A percentile compares a stretch with the other conserved stretches of the same genome.
Conservation (phyloP, 2,797 vertebrate species). For the Phataginus tetradactyla region DNA sequence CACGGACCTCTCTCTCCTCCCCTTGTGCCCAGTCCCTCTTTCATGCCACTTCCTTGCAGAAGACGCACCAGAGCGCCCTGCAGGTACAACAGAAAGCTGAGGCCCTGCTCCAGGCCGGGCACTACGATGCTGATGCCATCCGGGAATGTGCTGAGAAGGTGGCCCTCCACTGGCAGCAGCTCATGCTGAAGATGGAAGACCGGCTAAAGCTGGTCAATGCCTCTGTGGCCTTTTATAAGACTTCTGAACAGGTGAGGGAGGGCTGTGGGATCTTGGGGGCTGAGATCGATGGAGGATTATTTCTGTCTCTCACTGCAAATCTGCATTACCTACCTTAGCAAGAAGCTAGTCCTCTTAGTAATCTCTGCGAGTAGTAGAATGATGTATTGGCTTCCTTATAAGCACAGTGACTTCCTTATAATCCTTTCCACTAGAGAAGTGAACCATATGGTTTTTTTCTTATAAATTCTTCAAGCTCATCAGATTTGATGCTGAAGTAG, state of each 20-base stretch:
- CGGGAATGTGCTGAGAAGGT: conserved; percentile 97
- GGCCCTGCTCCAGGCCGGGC: conserved; percentile 95
- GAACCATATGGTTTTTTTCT: background rate
- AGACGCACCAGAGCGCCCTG: conserved; percentile 98
- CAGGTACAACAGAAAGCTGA: conserved; percentile 99
- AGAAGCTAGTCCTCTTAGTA: background rate
- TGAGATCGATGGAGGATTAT: background rate
- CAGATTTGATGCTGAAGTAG: background rate
- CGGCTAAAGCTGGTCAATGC: conserved; percentile 98
- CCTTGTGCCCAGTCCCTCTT: conserved; percentile 94
- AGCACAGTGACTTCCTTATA: background rate
- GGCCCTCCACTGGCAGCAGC: conserved; percentile 97
- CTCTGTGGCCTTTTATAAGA: conserved; percentile 99
- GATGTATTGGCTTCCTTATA: background rate
- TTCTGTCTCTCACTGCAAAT: background rate
- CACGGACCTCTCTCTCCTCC: conserved; percentile 86
- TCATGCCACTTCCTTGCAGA: conserved; percentile 98
- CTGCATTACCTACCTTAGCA: background rate
- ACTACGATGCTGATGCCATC: conserved; percentile 96
- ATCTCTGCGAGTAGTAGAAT: background rate
- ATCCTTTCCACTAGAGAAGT: background rate
- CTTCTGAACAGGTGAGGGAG: conserved; percentile 94
- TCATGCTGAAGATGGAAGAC: conserved; percentile 99
- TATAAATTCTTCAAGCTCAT: conserved; percentile 29
- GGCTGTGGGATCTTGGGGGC: background rate